phyloP scores from a whole-genome alignment of 2,888 invertebrate species.

The Noctuana brunneofusca region DNA sequence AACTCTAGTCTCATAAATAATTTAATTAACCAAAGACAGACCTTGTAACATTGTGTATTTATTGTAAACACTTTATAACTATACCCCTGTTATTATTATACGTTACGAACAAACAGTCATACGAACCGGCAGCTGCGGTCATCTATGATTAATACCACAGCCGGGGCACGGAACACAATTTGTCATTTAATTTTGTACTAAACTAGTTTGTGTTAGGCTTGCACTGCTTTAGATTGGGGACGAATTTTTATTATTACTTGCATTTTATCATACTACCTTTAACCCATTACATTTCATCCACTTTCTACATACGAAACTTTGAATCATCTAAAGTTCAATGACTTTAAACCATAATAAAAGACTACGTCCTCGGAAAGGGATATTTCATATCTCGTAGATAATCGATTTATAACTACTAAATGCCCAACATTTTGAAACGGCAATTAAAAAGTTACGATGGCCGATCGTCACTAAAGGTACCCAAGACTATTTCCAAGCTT shows the following conservation, averaged over 20 bases:
- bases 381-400: conserved; percentile 19
- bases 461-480: background rate
- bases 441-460: conserved; percentile 19
- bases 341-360: background rate
- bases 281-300: too few relatives aligned
- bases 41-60: too few relatives aligned
- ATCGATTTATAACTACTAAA: conserved; percentile 14
- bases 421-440: conserved; percentile 10
- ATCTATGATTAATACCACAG: conserved; percentile 9
- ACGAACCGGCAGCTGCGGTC: conserved; percentile 9
- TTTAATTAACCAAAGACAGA: too few relatives aligned
- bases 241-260: too few relatives aligned
- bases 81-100: background rate
- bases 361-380: background rate
- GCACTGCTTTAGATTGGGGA: too few relatives aligned
- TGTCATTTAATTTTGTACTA: conserved; percentile 7
- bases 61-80: too few relatives aligned
- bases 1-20: too few relatives aligned
- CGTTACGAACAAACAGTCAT: background rate
- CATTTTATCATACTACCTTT: too few relatives aligned
- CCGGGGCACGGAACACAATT: conserved; percentile 8
- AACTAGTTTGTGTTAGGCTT: too few relatives aligned
- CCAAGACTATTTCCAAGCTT: background rate
- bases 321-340: background rate
- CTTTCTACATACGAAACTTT: background rate